Evolutionary conservation across 2,888 invertebrate species (phyloP), one percentile per base, ranked within the genome.

Genomic region (Drosophila cyrtoloma): DNA sequence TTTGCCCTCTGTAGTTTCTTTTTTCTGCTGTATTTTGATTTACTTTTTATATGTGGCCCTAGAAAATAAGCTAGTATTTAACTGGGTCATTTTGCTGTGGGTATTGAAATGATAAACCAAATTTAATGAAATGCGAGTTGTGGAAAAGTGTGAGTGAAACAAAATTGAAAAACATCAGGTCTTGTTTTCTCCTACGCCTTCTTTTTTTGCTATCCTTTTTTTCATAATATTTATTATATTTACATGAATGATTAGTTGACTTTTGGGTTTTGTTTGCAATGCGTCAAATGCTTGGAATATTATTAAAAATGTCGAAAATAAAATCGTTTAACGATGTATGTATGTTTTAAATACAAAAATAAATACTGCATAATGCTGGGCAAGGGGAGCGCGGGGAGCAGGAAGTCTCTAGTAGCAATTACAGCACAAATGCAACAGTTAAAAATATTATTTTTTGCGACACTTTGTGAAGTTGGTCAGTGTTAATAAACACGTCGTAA

Each of bases 241-340:
- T 86, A 82, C 79, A 80, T 78, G 64, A 74, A 77, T 82, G 74
- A 60, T 53, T 80, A 65, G 71, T 77, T 75, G 70, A 76, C 79
- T 81, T 79, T 81, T 70, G 66, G 68, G 59, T 62, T 47, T 47
- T 61, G 44, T 70, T 62, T 77, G 61, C 42, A 64, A 57, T 66
- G 56, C 37, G 32, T 71, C 52, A 52, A 71, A 71, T 72, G 56
- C 44, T 19, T 57, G 52, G 58, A 61, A 58, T 65, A 35, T 56
- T 61, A 26, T 69, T 37, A 35, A 39, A 51, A 10, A 61, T 71
- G 58, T 58, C 33, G 47, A 59, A 71, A 72, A 66, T 51, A 6
- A 44, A 52, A 33, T 37, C 33, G 32, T 64, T 30, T 28, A 44
- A 12, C 26, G 69, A 58, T 51, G n/a, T 35, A 26, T 53, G 44